Base-by-base conservation (phyloP, 2,888 invertebrate species). In the Linnaemya vulpina region DNA sequence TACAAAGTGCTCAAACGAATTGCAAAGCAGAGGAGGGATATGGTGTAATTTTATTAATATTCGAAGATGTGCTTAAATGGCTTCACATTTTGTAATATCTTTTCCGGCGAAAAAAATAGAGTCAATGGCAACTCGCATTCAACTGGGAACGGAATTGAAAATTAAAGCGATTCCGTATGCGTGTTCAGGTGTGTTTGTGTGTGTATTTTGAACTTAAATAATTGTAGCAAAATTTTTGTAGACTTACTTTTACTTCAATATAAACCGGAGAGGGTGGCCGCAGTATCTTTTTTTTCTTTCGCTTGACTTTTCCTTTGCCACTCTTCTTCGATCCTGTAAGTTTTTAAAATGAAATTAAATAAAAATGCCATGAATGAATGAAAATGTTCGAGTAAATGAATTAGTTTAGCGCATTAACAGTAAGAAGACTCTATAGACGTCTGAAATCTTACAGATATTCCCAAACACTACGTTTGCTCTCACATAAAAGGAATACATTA, bases 241-340 rank as follows among this genome's bases (percentile, higher is more conserved):
- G 8, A 81, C 87, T 87, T 88, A 93, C 93, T 90, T 92, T 91
- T 20, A 92, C 92, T 88, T 93, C 92, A 22, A 92, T 87, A 73
- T 90, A 92, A 11, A 89, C 87, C 0, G 91, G 91, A 73, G 86
- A 86, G 70, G 87, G 87, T 77, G 88, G 87, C 86, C 87, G 89
- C 78, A 90, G 94, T 82, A 92, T 92, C 38, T 86, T 91, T 90
- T 62, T 91, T 49, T 83, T 77, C 88, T 71, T 86, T 13, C 80
- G 70, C 46, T 78, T 84, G 3, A 67, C 88, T 71, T 87, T 89
- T 15, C 85, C 87, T 77, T 91, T 92, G 91, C 75, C 89, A 60
- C 87, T 90, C 53, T 90, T 88, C 65, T 89, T 90, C 38, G 87
- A 86, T 15, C 65, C 86, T 82, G 60, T 7, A 80, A 76, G 38